Percentiles rank a stretch among this genome's conserved stretches.
phyloP scores from a whole-genome alignment of 2,113 vertebrate genomes.

The Erpornis zantholeuca region DNA sequence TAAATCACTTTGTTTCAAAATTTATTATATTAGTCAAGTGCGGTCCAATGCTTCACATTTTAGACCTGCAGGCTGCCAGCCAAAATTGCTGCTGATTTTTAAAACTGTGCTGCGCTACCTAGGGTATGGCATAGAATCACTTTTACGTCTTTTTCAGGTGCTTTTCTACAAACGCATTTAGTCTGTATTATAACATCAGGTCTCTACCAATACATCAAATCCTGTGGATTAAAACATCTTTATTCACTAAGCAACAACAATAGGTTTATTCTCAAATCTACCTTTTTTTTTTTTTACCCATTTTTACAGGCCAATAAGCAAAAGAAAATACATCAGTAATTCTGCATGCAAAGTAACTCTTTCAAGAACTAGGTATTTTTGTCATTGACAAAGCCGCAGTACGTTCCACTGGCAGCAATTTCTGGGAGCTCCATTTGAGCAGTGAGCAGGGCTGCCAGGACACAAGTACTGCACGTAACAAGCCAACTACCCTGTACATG shows the following conservation, averaged over 20 bases:
- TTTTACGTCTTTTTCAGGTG: not conserved
- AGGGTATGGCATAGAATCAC: not conserved
- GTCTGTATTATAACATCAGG: not conserved
- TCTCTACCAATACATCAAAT: not conserved
- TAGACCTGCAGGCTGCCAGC: not conserved
- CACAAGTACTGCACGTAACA: not conserved
- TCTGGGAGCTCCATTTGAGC: not conserved
- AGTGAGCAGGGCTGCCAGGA: not conserved
- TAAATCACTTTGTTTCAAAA: not conserved
- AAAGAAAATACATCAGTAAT: not conserved
- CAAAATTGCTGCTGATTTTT: not conserved
- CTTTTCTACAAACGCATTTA: not conserved
- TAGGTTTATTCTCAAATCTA: not conserved
- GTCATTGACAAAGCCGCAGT: not conserved
- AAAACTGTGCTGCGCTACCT: not conserved
- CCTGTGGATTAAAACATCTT: not conserved
- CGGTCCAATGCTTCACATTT: not conserved
- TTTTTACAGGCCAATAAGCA: not conserved
- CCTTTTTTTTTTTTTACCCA: fast-evolving
- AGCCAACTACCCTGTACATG: not conserved
- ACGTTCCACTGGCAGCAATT: not conserved
- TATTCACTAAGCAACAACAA: not conserved
- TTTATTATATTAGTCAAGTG: not conserved
- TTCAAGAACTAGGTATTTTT: not conserved
- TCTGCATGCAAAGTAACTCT: not conserved